phyloP scores from a whole-genome alignment of 2,888 invertebrate genomes.

The Lasioglossum zephyrum region DNA sequence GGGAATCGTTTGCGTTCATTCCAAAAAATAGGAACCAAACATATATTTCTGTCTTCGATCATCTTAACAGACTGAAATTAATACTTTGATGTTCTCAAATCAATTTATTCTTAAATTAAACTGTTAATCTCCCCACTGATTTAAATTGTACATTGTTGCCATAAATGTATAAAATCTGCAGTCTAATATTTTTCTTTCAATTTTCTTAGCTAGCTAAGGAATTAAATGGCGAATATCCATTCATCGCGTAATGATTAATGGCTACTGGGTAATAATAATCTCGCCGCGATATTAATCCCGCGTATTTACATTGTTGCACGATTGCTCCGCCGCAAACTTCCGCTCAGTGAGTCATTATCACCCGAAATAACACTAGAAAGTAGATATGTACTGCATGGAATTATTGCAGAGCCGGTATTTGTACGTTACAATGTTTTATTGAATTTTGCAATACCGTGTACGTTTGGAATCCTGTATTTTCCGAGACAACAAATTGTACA shows the following conservation, averaged over 20 bases:
- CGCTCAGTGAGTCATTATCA: slow-evolving; percentile 10
- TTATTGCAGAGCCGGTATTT: not conserved
- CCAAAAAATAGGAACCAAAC: not conserved
- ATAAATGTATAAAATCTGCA: not conserved
- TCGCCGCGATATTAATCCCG: slow-evolving; percentile 33
- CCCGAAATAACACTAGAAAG: not conserved
- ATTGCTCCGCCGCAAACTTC: slow-evolving; percentile 26
- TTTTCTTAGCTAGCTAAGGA: not conserved
- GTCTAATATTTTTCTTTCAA: not conserved
- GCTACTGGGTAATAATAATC: slow-evolving; percentile 43
- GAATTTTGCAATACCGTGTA: not conserved
- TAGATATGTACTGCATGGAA: not conserved
- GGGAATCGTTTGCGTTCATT: not conserved
- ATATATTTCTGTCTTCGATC: not conserved
- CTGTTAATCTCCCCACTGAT: not conserved
- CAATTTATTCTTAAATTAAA: not conserved
- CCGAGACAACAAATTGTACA: not conserved
- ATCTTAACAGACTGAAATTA: not conserved
- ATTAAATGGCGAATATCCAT: slow-evolving; percentile 14
- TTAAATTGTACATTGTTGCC: not conserved
- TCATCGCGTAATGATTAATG: slow-evolving; percentile 46
- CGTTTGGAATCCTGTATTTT: not conserved
- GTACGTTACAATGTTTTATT: not conserved
- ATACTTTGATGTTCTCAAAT: not conserved
- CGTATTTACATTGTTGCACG: slow-evolving; percentile 6